Percentiles rank a stretch among this genome's conserved stretches.
phyloP scores from a whole-genome alignment of 2,888 invertebrate genomes.

The Drosophila kanekoi region DNA sequence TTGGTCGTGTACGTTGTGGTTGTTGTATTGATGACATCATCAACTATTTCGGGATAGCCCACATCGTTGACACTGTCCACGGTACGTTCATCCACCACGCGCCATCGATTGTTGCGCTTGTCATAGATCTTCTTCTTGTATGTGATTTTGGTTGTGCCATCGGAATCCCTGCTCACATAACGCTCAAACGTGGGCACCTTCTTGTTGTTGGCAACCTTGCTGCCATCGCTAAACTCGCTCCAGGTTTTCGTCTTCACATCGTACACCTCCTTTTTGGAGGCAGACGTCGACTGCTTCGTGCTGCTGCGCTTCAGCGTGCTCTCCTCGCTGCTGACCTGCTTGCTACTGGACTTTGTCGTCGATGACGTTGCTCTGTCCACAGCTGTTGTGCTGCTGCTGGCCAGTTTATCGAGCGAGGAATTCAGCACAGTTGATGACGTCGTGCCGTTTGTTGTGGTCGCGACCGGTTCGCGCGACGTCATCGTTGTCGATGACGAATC shows the following conservation, averaged over 20 bases:
- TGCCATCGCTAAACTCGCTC: constrained; percentile 81
- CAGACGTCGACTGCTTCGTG: constrained; percentile 64
- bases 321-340: constrained; percentile 58
- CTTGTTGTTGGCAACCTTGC: constrained; percentile 55
- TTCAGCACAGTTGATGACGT: constrained; percentile 53
- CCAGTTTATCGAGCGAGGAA: constrained; percentile 44
- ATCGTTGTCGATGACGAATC: constrained; percentile 55
- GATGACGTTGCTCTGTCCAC: constrained; percentile 33
- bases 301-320: constrained; percentile 57
- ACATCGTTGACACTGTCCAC: constrained; percentile 85
- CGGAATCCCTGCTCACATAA: constrained; percentile 84
- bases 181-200: constrained; percentile 83
- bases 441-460: constrained; percentile 60
- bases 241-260: constrained; percentile 85
- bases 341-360: constrained; percentile 33
- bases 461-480: constrained; percentile 73
- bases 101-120: constrained; percentile 84
- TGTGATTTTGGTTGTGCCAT: constrained; percentile 84
- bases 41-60: constrained; percentile 85
- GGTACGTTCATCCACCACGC: constrained; percentile 86
- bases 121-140: constrained; percentile 85
- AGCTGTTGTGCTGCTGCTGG: constrained; percentile 39
- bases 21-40: constrained; percentile 85
- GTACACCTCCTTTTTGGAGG: constrained; percentile 83
- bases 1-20: constrained; percentile 85